Evolutionary conservation across 2,888 invertebrate genomes (phyloP).

Genomic region (Pyrochroa serraticornis): DNA sequence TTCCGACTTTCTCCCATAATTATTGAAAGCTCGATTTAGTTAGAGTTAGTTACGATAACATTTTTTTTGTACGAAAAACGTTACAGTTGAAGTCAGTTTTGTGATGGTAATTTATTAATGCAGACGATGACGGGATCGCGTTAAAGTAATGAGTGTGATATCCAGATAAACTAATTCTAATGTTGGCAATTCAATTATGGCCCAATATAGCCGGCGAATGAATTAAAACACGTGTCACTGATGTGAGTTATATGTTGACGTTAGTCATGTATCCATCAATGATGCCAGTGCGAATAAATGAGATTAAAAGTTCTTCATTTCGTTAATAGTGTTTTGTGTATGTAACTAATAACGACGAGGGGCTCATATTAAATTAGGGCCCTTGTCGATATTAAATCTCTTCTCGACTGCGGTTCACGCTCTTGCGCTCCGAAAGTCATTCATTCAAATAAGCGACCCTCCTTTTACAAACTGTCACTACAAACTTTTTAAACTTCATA

Average conservation of each 20-base stretch:
- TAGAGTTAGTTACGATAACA: too few species aligned
- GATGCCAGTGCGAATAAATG: constrained; percentile 38
- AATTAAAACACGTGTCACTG: constrained; percentile 25
- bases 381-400: constrained; percentile 53
- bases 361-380: constrained; percentile 52
- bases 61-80: too few species aligned
- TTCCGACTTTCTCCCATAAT: too few species aligned
- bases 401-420: constrained; percentile 50
- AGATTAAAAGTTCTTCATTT: constrained; percentile 51
- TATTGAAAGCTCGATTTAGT: too few species aligned
- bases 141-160: constrained; percentile 19
- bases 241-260: constrained; percentile 21
- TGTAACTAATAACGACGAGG: constrained; percentile 51
- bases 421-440: constrained; percentile 46
- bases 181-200: constrained; percentile 24
- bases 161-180: constrained; percentile 27
- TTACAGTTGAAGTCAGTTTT: too few species aligned
- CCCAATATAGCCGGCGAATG: constrained; percentile 18
- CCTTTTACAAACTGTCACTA: constrained; percentile 54
- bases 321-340: constrained; percentile 52
- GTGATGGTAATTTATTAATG: constrained; percentile 3
- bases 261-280: constrained; percentile 18
- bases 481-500: constrained; percentile 47
- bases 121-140: constrained; percentile 11
- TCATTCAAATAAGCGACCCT: constrained; percentile 52